Percentiles rank a stretch among this genome's conserved stretches.
These are phyloP conservation scores for Sipunculus nudus DNA, from an alignment of 2,888 invertebrate genomes.

Conservation along the genomic window DNA sequence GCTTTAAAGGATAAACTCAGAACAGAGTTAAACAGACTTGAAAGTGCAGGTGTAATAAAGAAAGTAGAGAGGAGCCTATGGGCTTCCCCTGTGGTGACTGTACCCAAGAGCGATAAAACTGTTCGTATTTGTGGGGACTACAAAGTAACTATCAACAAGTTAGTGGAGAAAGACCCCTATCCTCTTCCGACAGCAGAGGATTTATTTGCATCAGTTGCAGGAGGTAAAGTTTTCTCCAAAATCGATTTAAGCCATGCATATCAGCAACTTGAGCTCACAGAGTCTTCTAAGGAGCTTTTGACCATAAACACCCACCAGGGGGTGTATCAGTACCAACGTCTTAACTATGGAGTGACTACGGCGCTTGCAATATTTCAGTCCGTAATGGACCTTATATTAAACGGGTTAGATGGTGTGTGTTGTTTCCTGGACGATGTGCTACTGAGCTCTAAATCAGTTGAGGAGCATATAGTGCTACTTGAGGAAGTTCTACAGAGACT, in stretches of 20 bases:
- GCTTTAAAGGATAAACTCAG: background rate
- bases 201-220: background rate
- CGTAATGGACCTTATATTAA: background rate
- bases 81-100: background rate
- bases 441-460: background rate
- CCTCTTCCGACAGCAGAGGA: constrained; percentile 2
- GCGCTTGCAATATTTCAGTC: background rate
- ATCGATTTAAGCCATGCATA: background rate
- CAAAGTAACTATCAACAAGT: constrained; percentile 1
- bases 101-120: background rate
- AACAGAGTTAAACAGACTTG: background rate
- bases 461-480: background rate
- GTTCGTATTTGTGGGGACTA: background rate
- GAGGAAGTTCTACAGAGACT: background rate
- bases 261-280: background rate
- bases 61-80: background rate
- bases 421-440: constrained; percentile 1
- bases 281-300: background rate
- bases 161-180: background rate
- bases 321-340: background rate
- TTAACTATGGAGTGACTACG: background rate
- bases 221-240: constrained; percentile 1
- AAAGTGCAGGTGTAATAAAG: background rate
- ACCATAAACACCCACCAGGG: background rate
- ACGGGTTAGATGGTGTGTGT: background rate